Evolutionary conservation across 2,888 invertebrate genomes (phyloP).

Genomic region (Nasonia oneida): DNA sequence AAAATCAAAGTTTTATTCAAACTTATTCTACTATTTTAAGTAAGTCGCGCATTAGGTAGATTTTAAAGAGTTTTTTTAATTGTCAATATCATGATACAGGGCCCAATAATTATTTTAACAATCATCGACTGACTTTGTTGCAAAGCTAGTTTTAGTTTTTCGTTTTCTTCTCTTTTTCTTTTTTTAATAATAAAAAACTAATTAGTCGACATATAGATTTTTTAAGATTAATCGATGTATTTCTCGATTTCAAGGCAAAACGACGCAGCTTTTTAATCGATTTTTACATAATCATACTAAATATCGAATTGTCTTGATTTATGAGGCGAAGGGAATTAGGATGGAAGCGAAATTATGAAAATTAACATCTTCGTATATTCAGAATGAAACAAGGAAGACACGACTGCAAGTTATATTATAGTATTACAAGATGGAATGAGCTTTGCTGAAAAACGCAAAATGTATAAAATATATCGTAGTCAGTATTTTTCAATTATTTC

Average conservation of each 20-base stretch:
- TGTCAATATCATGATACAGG: slow-evolving; percentile 52
- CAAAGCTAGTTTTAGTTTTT: slow-evolving; percentile 52
- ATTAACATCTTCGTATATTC: neutral
- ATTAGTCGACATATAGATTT: slow-evolving; percentile 44
- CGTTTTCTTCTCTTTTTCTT: slow-evolving; percentile 15
- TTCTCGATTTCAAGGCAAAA: slow-evolving; percentile 13
- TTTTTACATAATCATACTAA: slow-evolving; percentile 5
- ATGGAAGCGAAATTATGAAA: slow-evolving; percentile 11
- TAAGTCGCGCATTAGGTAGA: slow-evolving; percentile 45
- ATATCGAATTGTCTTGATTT: slow-evolving; percentile 36
- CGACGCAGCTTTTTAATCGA: slow-evolving; percentile 6
- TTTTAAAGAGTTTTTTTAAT: slow-evolving; percentile 52
- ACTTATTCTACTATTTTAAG: slow-evolving; percentile 55
- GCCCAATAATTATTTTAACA: slow-evolving; percentile 61
- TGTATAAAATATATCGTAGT: slow-evolving; percentile 48
- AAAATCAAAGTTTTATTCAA: slow-evolving; percentile 60
- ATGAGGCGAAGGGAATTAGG: neutral
- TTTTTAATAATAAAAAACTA: slow-evolving; percentile 10
- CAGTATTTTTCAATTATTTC: slow-evolving; percentile 55
- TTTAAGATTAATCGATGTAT: neutral
- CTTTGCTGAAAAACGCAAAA: slow-evolving; percentile 40
- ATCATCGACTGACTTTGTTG: slow-evolving; percentile 59
- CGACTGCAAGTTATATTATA: slow-evolving; percentile 48
- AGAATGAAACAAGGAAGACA: slow-evolving; percentile 23
- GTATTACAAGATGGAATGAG: slow-evolving; percentile 51